These are phyloP conservation scores for Sebastes umbrosus DNA, from an alignment of 2,797 vertebrate species.

Conservation along the genomic window DNA sequence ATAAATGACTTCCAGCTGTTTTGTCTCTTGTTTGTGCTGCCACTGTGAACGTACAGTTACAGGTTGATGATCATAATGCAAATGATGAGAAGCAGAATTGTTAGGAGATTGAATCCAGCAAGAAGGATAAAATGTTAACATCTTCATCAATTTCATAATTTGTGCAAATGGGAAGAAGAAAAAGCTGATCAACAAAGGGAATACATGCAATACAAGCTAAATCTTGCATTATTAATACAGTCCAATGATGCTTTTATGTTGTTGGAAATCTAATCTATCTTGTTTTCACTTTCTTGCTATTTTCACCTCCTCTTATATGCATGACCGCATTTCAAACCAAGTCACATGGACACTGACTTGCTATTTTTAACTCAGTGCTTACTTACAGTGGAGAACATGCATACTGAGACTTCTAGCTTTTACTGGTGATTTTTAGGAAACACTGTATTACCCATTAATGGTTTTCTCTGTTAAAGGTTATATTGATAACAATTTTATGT, in stretches of 20 bases:
- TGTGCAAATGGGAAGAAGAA: not conserved
- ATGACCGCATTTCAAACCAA: constrained; percentile 1
- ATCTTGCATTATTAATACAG: not conserved
- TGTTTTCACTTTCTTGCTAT: not conserved
- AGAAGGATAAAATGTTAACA: not conserved
- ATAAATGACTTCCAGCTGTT: constrained; percentile 35
- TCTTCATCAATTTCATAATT: not conserved
- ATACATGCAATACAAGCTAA: not conserved
- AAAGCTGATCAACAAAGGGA: not conserved
- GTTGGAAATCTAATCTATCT: not conserved
- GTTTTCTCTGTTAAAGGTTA: not conserved
- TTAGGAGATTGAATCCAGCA: not conserved
- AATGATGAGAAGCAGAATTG: not conserved
- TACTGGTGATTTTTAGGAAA: constrained; percentile 4
- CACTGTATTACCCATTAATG: not conserved
- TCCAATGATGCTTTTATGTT: not conserved
- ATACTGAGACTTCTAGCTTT: not conserved
- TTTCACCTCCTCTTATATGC: not conserved
- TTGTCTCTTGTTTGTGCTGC: constrained; percentile 20
- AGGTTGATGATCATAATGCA: constrained; percentile 8
- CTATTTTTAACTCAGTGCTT: constrained; percentile 1
- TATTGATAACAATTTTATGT: no score
- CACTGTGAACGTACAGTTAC: constrained; percentile 1
- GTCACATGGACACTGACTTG: not conserved
- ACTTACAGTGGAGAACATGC: not conserved